Conservation (phyloP, 2,113 vertebrate genomes). For the Pelodiscus sinensis region DNA sequence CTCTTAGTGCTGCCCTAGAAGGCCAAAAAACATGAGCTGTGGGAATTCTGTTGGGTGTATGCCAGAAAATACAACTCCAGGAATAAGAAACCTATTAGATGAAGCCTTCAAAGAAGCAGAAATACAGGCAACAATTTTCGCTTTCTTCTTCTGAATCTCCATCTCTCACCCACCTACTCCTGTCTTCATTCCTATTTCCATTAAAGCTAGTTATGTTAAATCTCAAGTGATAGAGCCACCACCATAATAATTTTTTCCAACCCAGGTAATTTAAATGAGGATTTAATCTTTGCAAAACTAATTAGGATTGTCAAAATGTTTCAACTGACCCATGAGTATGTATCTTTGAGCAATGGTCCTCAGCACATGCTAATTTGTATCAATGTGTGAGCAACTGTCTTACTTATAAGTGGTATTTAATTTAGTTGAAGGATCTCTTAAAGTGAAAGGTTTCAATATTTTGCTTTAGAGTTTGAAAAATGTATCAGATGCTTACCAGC, state of each 20-base stretch:
- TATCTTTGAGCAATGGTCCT: background rate
- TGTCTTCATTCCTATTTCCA: background rate
- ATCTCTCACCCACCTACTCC: background rate
- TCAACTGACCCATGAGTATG: background rate
- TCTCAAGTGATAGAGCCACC: background rate
- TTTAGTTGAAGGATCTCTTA: background rate
- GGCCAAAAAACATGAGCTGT: background rate
- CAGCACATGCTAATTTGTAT: background rate
- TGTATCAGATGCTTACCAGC: background rate
- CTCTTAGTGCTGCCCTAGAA: background rate
- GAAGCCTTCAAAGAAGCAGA: background rate
- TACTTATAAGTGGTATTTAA: background rate
- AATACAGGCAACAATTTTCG: background rate
- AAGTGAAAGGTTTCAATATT: background rate
- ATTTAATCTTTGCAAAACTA: background rate
- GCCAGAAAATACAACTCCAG: background rate
- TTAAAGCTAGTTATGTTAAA: background rate
- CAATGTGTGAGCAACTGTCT: background rate
- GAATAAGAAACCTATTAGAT: background rate
- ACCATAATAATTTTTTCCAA: background rate
- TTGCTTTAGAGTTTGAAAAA: background rate
- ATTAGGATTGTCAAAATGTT: background rate
- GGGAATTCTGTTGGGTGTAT: background rate
- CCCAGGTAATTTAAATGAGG: background rate
- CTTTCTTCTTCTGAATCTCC: background rate